These are phyloP conservation scores for Atractosteus spatula DNA, from an alignment of 2,113 vertebrate species.

Conservation along the genomic window DNA sequence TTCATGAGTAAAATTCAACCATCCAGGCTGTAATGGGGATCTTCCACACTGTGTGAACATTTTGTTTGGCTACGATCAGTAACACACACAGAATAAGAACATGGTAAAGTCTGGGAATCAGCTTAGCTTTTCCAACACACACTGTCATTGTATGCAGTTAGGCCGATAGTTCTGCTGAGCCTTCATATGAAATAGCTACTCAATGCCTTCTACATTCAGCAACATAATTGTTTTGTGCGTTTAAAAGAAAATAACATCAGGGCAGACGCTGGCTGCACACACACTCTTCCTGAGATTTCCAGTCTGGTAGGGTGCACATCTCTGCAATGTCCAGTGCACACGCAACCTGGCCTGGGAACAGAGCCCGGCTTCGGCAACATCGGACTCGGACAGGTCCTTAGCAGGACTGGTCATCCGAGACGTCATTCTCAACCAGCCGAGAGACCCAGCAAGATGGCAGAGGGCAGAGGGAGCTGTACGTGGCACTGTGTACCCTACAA, in stretches of 20 bases:
- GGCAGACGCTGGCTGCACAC: not conserved
- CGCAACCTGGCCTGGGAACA: not conserved
- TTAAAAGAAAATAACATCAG: not conserved
- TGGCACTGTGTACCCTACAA: too few relatives aligned
- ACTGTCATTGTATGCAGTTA: too few relatives aligned
- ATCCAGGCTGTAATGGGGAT: too few relatives aligned
- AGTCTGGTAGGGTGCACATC: constrained; percentile 26
- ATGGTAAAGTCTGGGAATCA: too few relatives aligned
- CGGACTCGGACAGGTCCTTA: constrained; percentile 54
- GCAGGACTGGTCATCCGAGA: constrained; percentile 50
- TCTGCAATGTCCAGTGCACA: not conserved
- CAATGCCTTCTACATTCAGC: not conserved
- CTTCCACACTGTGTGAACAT: too few relatives aligned
- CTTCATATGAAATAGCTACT: not conserved
- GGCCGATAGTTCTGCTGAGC: not conserved
- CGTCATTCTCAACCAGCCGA: constrained; percentile 53
- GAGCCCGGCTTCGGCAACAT: constrained; percentile 19
- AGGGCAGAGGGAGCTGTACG: too few relatives aligned
- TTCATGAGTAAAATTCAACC: too few relatives aligned
- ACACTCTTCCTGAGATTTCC: not conserved
- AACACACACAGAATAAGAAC: too few relatives aligned
- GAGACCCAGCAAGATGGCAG: too few relatives aligned
- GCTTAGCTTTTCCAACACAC: too few relatives aligned
- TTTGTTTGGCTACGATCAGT: too few relatives aligned
- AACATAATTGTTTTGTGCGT: not conserved